These are phyloP conservation scores for Drosophila nr. fundita DNA, from an alignment of 2,888 invertebrate species.

Conservation along the genomic window DNA sequence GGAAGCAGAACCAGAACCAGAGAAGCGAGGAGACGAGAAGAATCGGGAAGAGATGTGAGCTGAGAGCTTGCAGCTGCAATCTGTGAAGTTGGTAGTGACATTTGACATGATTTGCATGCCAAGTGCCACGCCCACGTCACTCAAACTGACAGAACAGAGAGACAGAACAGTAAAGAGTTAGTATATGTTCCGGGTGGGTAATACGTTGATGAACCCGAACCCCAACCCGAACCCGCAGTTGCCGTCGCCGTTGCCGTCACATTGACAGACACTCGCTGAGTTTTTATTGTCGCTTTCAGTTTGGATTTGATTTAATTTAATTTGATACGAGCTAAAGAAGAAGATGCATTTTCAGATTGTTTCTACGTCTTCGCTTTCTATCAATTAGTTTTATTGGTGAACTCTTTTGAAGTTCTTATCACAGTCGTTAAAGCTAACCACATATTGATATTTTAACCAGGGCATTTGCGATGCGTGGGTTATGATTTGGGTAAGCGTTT, in stretches of 20 bases:
- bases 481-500: constrained; percentile 1
- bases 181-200: constrained; percentile 17
- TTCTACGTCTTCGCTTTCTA: constrained; percentile 53
- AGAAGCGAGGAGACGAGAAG: constrained; percentile 14
- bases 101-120: constrained; percentile 81
- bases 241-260: background rate
- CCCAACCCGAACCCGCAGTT: constrained; percentile 22
- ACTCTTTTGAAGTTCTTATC: constrained; percentile 56
- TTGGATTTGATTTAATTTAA: constrained; percentile 63
- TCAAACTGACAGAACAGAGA: constrained; percentile 45
- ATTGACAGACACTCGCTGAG: constrained; percentile 65
- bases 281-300: constrained; percentile 76
- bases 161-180: constrained; percentile 27
- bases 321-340: constrained; percentile 38
- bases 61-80: constrained; percentile 59
- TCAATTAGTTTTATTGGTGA: constrained; percentile 58
- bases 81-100: constrained; percentile 64
- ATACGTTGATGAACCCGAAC: constrained; percentile 11
- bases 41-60: constrained; percentile 10
- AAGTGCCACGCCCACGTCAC: constrained; percentile 77
- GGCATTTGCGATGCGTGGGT: constrained; percentile 59
- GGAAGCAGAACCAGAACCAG: constrained; percentile 26
- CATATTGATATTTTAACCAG: constrained; percentile 14
- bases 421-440: constrained; percentile 38
- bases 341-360: constrained; percentile 2